Evolutionary conservation across 2,113 vertebrate species (phyloP).

Genomic region (Piaya cayana): DNA sequence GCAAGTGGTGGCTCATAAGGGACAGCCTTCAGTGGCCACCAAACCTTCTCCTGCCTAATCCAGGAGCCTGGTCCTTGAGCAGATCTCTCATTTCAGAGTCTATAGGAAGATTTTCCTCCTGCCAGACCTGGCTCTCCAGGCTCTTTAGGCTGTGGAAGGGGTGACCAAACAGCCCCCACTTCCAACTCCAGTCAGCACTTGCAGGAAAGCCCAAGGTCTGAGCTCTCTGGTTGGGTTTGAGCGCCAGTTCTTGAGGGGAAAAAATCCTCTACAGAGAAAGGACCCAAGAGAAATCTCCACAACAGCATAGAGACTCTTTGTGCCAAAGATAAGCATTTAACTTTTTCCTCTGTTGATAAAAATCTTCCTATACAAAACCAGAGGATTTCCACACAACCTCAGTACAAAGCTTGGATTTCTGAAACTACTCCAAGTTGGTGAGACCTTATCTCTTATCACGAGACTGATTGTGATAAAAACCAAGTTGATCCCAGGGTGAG

Average conservation of each 20-base stretch:
- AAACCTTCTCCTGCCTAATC: background rate
- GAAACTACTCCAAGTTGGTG: background rate
- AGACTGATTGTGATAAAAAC: background rate
- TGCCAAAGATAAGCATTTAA: background rate
- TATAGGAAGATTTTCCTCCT: background rate
- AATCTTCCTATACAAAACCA: background rate
- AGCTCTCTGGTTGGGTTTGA: background rate
- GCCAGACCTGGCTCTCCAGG: background rate
- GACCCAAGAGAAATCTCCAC: background rate
- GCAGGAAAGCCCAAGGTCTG: background rate
- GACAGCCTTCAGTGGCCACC: background rate
- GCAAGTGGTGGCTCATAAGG: too few species aligned
- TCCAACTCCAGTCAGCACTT: rapidly evolving
- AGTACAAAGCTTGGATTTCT: background rate
- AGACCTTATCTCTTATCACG: background rate
- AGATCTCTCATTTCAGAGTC: background rate
- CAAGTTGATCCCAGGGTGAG: background rate
- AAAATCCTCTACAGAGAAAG: background rate
- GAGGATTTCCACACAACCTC: background rate
- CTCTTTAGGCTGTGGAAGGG: background rate
- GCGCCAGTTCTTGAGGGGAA: background rate
- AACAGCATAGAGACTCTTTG: background rate
- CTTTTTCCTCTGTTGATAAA: background rate
- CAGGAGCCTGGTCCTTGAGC: background rate
- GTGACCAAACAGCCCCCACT: background rate